Evolutionary conservation across 35 echinoderm and acorn worm species (phyloP), one percentile per base, ranked within the genome.

Genomic region (Apostichopus japonicus): DNA sequence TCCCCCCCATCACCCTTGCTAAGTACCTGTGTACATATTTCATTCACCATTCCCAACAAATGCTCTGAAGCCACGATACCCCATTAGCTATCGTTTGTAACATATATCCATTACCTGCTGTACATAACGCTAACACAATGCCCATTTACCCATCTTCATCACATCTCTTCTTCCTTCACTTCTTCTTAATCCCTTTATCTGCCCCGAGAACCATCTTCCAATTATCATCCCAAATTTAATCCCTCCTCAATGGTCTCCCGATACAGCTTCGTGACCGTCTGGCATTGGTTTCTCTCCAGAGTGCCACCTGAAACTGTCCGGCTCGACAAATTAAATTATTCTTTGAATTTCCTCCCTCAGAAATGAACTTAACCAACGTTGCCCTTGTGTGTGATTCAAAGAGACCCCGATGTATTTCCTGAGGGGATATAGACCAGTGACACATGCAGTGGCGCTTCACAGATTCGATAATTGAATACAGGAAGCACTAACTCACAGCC

Each of bases 401-500:
- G 3, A 67, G 63, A 10, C 8, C 11, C 11, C 14, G 19, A 19
- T 67, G 63, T 67, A 67, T 67, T 67, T 67, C 63, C 63, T 67
- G 63, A 67, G 63, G 63, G 63, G 19, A 67, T 10, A 67, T 19
- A 67, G 63, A 67, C 63, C 9, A 15, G 63, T 67, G 63, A 67
- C 63, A 17, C 63, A 67, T 67, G 63, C 19, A 44, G 33, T 67
- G 63, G 11, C 19, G 63, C 0, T 67, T 11, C 8, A 67, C 63
- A 67, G 19, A 67, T 67, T 67, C 14, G 11, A 67, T 67, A 67
- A 67, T 44, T 67, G 63, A 67, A 67, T 67, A 19, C 63, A 67
- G 63, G 63, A 67, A 67, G 63, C 63, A 67, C 63, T 67, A 67
- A 67, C 44, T 83, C 79, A 83, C 54, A 83, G 54, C 54, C 79